Evolutionary conservation across 1,140 invertebrate genomes (phyloP).

Genomic region (Platyscapa corneri): DNA sequence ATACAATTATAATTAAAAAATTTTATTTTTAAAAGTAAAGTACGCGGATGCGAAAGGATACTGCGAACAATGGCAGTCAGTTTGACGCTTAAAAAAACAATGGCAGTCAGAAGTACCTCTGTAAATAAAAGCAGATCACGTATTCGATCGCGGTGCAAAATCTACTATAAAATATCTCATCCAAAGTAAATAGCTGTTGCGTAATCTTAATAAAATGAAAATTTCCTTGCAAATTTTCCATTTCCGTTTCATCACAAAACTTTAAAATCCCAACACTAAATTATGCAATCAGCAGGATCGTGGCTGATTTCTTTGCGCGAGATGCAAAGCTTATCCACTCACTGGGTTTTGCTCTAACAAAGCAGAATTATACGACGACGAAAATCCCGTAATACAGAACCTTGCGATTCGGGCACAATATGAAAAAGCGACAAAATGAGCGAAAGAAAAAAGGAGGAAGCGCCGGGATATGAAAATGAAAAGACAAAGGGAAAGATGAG

Average conservation of each 20-base stretch:
- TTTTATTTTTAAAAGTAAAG: neutral
- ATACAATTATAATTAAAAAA: neutral
- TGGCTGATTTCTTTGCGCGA: neutral
- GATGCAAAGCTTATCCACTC: neutral
- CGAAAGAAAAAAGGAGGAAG: neutral
- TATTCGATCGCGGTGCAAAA: neutral
- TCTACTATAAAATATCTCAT: constrained; percentile 2
- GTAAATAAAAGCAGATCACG: neutral
- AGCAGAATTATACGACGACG: constrained; percentile 16
- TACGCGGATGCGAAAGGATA: neutral
- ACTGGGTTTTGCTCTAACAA: neutral
- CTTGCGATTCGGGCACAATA: constrained; percentile 14
- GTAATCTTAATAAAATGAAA: constrained; percentile 10
- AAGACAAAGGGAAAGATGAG: neutral
- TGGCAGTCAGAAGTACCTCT: neutral
- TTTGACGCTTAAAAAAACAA: neutral
- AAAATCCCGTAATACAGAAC: constrained; percentile 30
- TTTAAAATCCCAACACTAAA: constrained; percentile 13
- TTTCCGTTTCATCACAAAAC: constrained; percentile 12
- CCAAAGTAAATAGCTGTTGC: neutral
- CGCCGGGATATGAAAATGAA: neutral
- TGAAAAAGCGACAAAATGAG: constrained; percentile 3
- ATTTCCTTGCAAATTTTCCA: neutral
- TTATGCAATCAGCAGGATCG: constrained; percentile 20
- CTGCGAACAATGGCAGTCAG: too few relatives aligned